Conservation (phyloP, 2,113 vertebrate species). For the Solea senegalensis region DNA sequence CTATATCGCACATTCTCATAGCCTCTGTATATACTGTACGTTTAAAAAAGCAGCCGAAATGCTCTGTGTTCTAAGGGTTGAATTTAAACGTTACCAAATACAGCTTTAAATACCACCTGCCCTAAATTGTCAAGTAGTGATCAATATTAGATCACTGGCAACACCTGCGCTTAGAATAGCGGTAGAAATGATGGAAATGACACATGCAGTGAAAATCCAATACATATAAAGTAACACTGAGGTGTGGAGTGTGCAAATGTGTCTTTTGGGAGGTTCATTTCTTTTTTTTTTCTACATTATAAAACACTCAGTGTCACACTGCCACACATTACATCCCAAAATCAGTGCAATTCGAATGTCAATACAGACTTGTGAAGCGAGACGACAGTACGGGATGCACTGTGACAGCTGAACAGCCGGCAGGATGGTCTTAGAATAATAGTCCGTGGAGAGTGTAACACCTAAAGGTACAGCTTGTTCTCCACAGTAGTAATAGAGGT, state of each 20-base stretch:
- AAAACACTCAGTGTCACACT: background rate
- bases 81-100: too few relatives aligned
- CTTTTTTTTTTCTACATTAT: background rate
- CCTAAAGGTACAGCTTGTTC: constrained; percentile 29
- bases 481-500: constrained; percentile 21
- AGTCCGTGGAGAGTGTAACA: constrained; percentile 4
- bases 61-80: too few relatives aligned
- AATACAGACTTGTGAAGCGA: constrained; percentile 14
- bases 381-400: constrained; percentile 7
- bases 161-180: background rate
- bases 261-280: background rate
- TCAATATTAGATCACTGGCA: too few relatives aligned
- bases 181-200: background rate
- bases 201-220: background rate
- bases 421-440: constrained; percentile 15
- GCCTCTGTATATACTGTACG: too few relatives aligned
- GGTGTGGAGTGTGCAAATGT: background rate
- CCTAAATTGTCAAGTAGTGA: too few relatives aligned
- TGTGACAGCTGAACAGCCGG: constrained; percentile 30
- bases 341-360: constrained; percentile 21
- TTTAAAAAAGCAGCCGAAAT: too few relatives aligned
- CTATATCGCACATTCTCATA: too few relatives aligned
- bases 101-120: too few relatives aligned
- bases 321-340: background rate
- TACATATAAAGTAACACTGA: background rate